These are phyloP conservation scores for Aldabrachelys gigantea DNA, from an alignment of 2,113 vertebrate species.

Conservation along the genomic window DNA sequence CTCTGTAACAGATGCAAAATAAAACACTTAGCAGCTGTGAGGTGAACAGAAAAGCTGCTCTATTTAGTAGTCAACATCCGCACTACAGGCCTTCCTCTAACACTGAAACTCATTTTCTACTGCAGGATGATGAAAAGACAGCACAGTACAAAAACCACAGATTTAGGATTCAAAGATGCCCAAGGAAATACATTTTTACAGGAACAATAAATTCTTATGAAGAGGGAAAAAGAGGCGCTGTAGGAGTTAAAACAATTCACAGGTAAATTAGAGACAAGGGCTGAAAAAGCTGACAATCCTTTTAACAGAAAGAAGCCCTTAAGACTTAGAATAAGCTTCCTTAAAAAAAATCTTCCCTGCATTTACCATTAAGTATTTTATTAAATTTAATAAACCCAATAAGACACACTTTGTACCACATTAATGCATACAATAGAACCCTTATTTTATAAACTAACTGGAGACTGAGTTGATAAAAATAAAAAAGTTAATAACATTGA, in stretches of 20 bases:
- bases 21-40: constrained; percentile 65
- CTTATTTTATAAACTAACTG: neutral
- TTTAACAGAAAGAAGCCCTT: neutral
- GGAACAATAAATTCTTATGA: neutral
- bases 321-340: neutral
- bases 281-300: neutral
- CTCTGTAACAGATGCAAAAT: constrained; percentile 65
- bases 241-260: constrained; percentile 9
- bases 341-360: neutral
- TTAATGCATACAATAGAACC: neutral
- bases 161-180: constrained; percentile 29
- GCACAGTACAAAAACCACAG: constrained; percentile 26
- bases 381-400: neutral
- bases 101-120: constrained; percentile 56
- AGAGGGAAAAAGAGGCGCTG: neutral
- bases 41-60: constrained; percentile 61
- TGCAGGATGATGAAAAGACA: neutral
- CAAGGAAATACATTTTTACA: constrained; percentile 9
- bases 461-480: neutral
- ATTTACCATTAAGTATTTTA: neutral
- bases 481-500: neutral
- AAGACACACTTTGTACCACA: neutral
- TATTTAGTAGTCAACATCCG: constrained; percentile 55
- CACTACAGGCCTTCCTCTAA: constrained; percentile 9
- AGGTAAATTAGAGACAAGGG: neutral